phyloP scores from a whole-genome alignment of 2,797 vertebrate species.

The Tragelaphus eurycerus region DNA sequence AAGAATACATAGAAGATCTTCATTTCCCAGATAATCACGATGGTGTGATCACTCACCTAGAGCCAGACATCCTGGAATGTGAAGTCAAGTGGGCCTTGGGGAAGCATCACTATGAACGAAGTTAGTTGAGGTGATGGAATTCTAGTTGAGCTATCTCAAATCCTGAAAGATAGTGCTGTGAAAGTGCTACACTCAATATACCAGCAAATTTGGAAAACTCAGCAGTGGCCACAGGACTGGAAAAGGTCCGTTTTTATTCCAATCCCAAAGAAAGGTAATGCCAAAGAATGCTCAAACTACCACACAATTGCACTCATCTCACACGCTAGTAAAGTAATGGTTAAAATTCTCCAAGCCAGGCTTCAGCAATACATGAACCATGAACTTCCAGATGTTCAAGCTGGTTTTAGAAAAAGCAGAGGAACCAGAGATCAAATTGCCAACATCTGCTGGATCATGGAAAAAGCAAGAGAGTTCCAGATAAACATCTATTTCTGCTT shows the following conservation, averaged over 20 bases:
- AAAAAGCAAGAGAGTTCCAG: background rate
- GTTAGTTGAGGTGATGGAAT: background rate
- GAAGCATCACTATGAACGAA: background rate
- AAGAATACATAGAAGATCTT: background rate
- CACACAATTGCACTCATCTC: background rate
- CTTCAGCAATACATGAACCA: fast-evolving
- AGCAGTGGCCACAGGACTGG: background rate
- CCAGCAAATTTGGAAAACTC: background rate
- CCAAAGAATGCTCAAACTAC: background rate
- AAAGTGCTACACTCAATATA: background rate
- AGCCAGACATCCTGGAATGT: background rate
- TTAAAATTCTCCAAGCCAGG: background rate
- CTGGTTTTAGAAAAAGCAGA: background rate
- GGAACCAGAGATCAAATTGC: background rate
- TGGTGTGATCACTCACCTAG: background rate
- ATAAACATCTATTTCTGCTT: background rate
- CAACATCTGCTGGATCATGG: fast-evolving
- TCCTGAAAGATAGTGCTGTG: background rate
- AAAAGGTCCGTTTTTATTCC: background rate
- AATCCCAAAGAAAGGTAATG: background rate
- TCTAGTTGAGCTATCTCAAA: background rate
- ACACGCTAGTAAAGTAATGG: background rate
- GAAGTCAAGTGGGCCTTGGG: background rate
- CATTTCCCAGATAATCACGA: fast-evolving
- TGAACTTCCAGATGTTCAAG: background rate